These are phyloP conservation scores for Malurus alboscapulatus DNA, from an alignment of 2,113 vertebrate species.

Conservation along the genomic window DNA sequence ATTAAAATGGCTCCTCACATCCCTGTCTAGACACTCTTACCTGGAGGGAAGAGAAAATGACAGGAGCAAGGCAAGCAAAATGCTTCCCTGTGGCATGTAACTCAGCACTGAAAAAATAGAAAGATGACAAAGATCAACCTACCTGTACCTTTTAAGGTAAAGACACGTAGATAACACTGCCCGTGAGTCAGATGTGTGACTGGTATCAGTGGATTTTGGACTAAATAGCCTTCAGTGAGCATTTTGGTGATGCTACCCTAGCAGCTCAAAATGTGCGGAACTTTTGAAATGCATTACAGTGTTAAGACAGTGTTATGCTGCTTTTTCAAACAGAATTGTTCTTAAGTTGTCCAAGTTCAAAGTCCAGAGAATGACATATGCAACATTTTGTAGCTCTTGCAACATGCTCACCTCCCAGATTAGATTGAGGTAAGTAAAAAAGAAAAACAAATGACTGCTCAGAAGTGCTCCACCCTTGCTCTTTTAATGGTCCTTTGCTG, in stretches of 20 bases:
- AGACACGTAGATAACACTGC: background rate
- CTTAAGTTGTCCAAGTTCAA: background rate
- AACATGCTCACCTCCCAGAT: background rate
- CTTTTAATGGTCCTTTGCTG: background rate
- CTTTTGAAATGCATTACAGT: background rate
- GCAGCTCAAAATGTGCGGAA: rapidly evolving
- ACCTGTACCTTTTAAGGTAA: background rate
- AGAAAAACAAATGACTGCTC: no score
- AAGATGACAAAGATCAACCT: background rate
- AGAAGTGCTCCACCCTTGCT: background rate
- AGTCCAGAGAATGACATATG: background rate
- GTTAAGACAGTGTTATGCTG: background rate
- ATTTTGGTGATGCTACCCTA: background rate
- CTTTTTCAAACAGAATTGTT: background rate
- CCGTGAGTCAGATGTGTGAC: background rate
- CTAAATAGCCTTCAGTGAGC: background rate
- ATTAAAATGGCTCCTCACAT: no score
- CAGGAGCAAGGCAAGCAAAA: rapidly evolving
- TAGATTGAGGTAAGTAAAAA: background rate
- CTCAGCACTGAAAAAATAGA: background rate
- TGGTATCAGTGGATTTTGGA: background rate
- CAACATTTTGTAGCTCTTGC: background rate
- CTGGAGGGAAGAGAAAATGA: background rate
- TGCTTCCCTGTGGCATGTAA: background rate
- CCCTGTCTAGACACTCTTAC: background rate